Evolutionary conservation across 2,113 vertebrate species (phyloP).

Genomic region (Alouatta palliata): DNA sequence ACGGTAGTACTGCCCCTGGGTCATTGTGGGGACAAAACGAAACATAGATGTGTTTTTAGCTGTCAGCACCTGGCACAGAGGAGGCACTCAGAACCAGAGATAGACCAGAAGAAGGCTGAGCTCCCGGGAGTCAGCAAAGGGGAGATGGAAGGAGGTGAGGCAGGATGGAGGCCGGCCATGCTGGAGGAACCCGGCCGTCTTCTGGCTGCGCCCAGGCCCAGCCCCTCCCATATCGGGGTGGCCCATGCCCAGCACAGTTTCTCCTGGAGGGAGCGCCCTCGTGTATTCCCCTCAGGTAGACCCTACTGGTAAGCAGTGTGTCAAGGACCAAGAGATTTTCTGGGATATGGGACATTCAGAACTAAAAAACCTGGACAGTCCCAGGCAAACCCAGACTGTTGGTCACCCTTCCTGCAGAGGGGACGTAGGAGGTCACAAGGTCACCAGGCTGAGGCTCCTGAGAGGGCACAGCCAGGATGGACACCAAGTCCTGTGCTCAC

Average conservation of each 20-base stretch:
- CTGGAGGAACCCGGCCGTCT: not conserved
- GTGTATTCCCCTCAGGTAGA: rapidly evolving
- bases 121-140: not conserved
- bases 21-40: not conserved
- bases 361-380: not conserved
- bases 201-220: not conserved
- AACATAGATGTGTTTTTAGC: not conserved
- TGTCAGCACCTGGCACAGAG: not conserved
- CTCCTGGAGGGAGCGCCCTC: not conserved
- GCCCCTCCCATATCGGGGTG: not conserved
- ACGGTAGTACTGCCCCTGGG: not conserved
- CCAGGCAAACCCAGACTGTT: not conserved
- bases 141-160: not conserved
- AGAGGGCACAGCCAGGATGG: not conserved
- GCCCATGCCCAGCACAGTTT: not conserved
- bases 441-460: not conserved
- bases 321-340: not conserved
- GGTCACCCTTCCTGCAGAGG: not conserved
- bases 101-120: not conserved
- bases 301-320: not conserved
- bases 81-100: not conserved
- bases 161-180: not conserved
- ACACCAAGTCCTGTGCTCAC: not conserved
- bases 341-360: not conserved
- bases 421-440: no score